Evolutionary conservation across 2,797 vertebrate genomes (phyloP).

Genomic region (Chloroceryle amazona): DNA sequence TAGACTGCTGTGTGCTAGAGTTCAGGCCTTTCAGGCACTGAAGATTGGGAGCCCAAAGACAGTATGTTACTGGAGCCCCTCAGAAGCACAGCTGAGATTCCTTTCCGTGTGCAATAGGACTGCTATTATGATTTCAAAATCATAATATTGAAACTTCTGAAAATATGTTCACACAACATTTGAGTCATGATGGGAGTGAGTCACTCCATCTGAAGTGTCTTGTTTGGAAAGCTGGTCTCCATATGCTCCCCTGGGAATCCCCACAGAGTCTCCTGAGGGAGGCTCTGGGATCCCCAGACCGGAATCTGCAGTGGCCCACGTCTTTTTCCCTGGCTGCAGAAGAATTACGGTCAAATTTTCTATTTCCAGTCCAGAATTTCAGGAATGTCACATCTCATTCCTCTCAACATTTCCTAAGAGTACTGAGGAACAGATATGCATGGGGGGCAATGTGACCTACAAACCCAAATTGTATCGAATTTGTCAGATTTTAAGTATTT

Average conservation of each 20-base stretch:
- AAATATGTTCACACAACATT: constrained; percentile 17
- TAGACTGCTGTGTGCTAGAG: neutral
- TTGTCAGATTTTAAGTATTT: neutral
- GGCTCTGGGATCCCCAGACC: neutral
- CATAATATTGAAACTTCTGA: constrained; percentile 24
- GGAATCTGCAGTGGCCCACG: accelerated
- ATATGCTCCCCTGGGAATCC: neutral
- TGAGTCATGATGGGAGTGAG: neutral
- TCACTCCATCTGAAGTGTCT: neutral
- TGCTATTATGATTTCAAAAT: constrained; percentile 8
- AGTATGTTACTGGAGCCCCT: neutral
- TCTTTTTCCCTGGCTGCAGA: neutral
- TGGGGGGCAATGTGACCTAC: neutral
- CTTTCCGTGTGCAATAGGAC: neutral
- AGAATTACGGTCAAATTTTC: neutral
- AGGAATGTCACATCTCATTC: neutral
- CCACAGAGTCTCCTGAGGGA: neutral
- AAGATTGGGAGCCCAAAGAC: neutral
- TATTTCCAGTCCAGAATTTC: neutral
- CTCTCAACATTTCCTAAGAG: neutral
- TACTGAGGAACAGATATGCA: neutral
- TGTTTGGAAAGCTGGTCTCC: neutral
- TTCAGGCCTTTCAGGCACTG: neutral
- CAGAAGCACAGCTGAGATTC: neutral
- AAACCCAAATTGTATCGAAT: neutral